Percentiles rank a stretch among this genome's conserved stretches.
Evolutionary conservation across 2,113 vertebrate genomes (phyloP).

Genomic region (Reinhardtius hippoglossoides): DNA sequence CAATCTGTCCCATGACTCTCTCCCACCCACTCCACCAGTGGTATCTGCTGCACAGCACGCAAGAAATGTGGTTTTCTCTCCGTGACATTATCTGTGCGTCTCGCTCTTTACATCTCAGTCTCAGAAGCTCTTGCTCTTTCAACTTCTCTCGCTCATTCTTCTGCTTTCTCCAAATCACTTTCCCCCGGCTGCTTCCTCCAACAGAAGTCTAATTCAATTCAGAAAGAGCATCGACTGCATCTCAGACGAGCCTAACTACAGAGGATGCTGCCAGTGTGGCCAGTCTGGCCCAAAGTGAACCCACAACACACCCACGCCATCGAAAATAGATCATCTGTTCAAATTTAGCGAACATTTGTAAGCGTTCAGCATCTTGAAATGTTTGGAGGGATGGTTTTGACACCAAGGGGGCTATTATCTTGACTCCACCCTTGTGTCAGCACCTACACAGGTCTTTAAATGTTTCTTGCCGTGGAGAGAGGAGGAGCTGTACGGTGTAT

Average conservation of each 20-base stretch:
- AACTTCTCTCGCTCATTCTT: constrained; percentile 13
- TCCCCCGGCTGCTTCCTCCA: neutral
- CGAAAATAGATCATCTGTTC: constrained; percentile 65
- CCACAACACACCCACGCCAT: constrained; percentile 34
- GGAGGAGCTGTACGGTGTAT: neutral
- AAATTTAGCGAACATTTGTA: constrained; percentile 63
- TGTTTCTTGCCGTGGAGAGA: constrained; percentile 2
- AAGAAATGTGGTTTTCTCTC: constrained; percentile 22
- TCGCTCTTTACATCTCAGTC: neutral
- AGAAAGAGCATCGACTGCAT: constrained; percentile 12
- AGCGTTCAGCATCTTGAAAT: constrained; percentile 60
- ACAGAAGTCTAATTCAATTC: constrained; percentile 45
- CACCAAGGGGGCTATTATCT: constrained; percentile 65
- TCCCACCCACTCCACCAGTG: constrained; percentile 23
- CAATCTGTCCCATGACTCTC: constrained; percentile 53
- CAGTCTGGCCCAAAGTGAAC: constrained; percentile 56
- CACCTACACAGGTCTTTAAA: constrained; percentile 43
- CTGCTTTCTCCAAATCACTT: constrained; percentile 1
- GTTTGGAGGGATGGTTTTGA: constrained; percentile 44
- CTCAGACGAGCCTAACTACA: constrained; percentile 65
- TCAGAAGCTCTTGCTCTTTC: neutral
- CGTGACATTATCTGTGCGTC: constrained; percentile 9
- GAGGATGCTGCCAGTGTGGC: constrained; percentile 38
- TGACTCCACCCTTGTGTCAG: constrained; percentile 51
- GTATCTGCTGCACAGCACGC: constrained; percentile 32